A percentile compares a stretch with the other conserved stretches of the same genome.
Evolutionary conservation across 2,888 invertebrate species (phyloP).

Genomic region (Candidula unifasciata): DNA sequence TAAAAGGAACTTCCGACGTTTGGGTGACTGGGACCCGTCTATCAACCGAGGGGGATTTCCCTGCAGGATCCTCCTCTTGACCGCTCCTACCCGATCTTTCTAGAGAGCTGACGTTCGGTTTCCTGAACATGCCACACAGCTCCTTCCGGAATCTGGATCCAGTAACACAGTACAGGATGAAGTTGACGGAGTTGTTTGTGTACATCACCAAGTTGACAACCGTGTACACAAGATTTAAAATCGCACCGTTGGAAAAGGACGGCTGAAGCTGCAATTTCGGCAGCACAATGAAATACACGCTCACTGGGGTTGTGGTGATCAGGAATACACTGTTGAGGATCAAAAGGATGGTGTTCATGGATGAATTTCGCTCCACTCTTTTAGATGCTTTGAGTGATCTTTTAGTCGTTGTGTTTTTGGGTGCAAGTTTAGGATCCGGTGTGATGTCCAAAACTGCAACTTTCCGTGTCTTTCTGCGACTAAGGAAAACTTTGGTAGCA

Average conservation of each 20-base stretch:
- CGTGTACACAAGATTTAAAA: neutral
- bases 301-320: constrained; percentile 62
- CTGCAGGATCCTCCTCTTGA: too few relatives aligned
- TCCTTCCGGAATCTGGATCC: constrained; percentile 67
- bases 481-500: constrained; percentile 48
- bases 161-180: constrained; percentile 68
- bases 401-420: neutral
- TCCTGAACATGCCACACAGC: constrained; percentile 58
- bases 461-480: constrained; percentile 28
- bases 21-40: neutral
- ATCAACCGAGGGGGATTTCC: neutral
- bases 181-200: constrained; percentile 63
- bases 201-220: constrained; percentile 42
- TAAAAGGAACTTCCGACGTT: neutral
- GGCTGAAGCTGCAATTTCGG: constrained; percentile 51
- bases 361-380: constrained; percentile 55
- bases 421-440: neutral
- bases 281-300: constrained; percentile 60
- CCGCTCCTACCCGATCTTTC: neutral
- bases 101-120: neutral
- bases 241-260: neutral
- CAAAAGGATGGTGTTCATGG: constrained; percentile 66
- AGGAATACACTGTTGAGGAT: constrained; percentile 65
- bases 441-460: neutral
- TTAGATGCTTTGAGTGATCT: neutral